A percentile compares a stretch with the other conserved stretches of the same genome.
phyloP scores from a whole-genome alignment of 2,797 vertebrate species.

The Melanotaenia trifasciata region DNA sequence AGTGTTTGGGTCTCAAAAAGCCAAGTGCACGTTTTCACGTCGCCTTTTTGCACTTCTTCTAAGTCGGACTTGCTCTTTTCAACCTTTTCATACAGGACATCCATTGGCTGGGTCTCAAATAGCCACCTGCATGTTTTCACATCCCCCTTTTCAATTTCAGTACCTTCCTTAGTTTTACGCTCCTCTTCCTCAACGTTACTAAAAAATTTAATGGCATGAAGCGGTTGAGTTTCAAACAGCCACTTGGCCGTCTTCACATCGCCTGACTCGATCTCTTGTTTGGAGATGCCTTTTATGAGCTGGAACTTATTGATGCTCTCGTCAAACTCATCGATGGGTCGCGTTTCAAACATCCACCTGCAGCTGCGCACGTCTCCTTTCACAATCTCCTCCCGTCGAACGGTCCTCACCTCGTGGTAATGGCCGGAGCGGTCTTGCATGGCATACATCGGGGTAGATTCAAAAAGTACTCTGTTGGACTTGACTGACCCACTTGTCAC shows the following conservation, averaged over 20 bases:
- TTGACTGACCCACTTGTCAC: constrained; percentile 88
- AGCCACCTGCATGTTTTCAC: constrained; percentile 93
- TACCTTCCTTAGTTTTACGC: constrained; percentile 69
- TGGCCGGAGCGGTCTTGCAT: constrained; percentile 92
- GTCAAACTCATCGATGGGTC: constrained; percentile 92
- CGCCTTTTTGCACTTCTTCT: constrained; percentile 88
- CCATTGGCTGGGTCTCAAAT: constrained; percentile 95
- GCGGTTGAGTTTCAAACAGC: constrained; percentile 94
- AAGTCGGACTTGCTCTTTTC: constrained; percentile 75
- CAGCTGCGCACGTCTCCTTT: constrained; percentile 91
- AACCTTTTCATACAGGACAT: constrained; percentile 90
- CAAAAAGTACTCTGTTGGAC: constrained; percentile 91
- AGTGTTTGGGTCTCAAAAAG: constrained; percentile 94
- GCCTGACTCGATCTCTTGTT: constrained; percentile 91
- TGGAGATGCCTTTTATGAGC: constrained; percentile 94
- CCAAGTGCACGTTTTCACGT: constrained; percentile 93
- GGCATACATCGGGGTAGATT: constrained; percentile 91
- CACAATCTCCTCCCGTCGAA: constrained; percentile 92
- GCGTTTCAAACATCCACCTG: constrained; percentile 96
- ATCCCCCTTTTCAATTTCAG: constrained; percentile 88
- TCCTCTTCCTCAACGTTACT: constrained; percentile 84
- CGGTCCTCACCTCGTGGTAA: constrained; percentile 93
- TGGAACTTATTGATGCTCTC: constrained; percentile 91
- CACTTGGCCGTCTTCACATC: constrained; percentile 95
- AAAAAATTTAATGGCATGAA: constrained; percentile 89